phyloP scores from a whole-genome alignment of 2,113 vertebrate genomes.

The Epinephelus cyanopodus region DNA sequence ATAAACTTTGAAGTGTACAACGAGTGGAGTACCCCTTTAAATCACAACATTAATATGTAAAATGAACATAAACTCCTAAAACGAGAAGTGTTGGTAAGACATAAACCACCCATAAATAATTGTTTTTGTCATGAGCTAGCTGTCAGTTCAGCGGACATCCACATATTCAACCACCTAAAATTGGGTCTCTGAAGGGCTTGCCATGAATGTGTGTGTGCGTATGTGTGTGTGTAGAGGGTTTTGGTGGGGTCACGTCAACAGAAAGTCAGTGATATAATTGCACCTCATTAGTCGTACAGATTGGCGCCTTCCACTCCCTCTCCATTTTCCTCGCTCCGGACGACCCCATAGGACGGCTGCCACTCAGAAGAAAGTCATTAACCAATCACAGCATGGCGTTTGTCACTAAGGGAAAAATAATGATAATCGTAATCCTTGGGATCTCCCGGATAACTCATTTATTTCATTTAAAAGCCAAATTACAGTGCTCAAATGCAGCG shows the following conservation, averaged over 20 bases:
- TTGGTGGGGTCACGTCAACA: conserved; percentile 69
- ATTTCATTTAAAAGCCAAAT: conserved; percentile 83
- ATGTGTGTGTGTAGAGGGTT: conserved; percentile 34
- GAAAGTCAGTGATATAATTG: conserved; percentile 74
- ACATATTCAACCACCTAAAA: conserved; percentile 12
- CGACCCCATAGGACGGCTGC: conserved; percentile 79
- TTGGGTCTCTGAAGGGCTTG: conserved; percentile 20
- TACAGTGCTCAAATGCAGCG: conserved; percentile 69
- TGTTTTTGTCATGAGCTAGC: not conserved
- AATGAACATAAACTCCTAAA: not conserved
- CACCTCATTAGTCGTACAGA: conserved; percentile 76
- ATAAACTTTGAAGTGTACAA: not conserved
- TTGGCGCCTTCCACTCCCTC: conserved; percentile 71
- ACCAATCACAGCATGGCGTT: conserved; percentile 79
- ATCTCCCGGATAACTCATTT: conserved; percentile 79
- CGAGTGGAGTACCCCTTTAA: not conserved
- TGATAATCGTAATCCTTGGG: conserved; percentile 76
- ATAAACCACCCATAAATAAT: not conserved
- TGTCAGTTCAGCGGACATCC: not conserved
- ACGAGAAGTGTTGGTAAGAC: not conserved
- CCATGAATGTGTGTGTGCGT: conserved; percentile 2
- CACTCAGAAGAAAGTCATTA: conserved; percentile 80
- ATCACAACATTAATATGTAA: not conserved
- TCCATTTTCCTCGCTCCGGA: conserved; percentile 66
- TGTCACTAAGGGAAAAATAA: conserved; percentile 76